Evolutionary conservation across 2,888 invertebrate species (phyloP).

Genomic region (Rhagophthalmus giganteus): DNA sequence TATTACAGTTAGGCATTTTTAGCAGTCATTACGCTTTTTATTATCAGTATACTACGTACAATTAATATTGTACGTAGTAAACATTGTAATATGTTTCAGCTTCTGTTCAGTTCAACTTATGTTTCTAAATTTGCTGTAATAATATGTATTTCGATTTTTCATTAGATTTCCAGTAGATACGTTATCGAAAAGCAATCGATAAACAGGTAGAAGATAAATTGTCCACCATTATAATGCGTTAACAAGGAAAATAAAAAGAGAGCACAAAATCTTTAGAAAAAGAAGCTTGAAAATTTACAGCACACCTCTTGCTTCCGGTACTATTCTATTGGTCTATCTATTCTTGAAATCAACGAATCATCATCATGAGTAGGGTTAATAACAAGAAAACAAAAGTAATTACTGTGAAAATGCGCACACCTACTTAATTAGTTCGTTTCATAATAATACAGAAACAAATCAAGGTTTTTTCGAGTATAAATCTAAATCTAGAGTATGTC

Average conservation of each 20-base stretch:
- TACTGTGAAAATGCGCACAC: conserved; percentile 5
- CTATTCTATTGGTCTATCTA: conserved; percentile 10
- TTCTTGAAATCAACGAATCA: conserved; percentile 9
- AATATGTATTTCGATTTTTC: too few relatives aligned
- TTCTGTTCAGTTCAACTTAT: too few relatives aligned
- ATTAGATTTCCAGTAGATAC: too few relatives aligned
- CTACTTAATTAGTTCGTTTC: conserved; percentile 6
- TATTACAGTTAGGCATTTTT: too few relatives aligned
- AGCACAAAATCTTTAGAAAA: conserved; percentile 3
- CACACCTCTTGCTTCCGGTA: conserved; percentile 15
- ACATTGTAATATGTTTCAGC: too few relatives aligned
- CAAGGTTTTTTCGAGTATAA: conserved; percentile 5
- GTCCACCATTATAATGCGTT: too few relatives aligned
- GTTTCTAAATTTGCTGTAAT: too few relatives aligned
- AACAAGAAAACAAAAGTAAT: conserved; percentile 11
- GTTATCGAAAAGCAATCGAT: too few relatives aligned
- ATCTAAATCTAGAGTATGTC: neutral
- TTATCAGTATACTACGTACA: too few relatives aligned
- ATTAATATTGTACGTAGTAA: too few relatives aligned
- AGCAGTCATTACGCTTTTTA: too few relatives aligned
- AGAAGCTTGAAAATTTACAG: conserved; percentile 2
- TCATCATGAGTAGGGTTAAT: conserved; percentile 6
- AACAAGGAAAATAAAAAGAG: neutral
- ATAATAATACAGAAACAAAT: conserved; percentile 1
- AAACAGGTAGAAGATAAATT: too few relatives aligned